phyloP scores from a whole-genome alignment of 2,888 invertebrate genomes.

The Exephanes ischioxanthus region DNA sequence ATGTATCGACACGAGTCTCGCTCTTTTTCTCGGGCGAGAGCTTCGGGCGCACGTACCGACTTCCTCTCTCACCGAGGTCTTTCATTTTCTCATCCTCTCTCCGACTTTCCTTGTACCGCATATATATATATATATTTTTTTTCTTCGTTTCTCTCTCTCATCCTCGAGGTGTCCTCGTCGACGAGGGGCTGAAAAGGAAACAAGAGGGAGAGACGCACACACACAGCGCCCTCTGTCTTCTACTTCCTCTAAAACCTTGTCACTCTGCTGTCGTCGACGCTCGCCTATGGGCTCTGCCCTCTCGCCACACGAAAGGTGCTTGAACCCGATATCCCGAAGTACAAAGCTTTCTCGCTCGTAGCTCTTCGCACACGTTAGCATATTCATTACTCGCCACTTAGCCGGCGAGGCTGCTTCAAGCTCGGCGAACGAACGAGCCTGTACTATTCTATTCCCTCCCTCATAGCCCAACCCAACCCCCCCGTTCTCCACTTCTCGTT shows the following conservation, averaged over 20 bases:
- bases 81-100: constrained; percentile 17
- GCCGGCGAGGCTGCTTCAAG: constrained; percentile 74
- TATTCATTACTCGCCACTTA: constrained; percentile 83
- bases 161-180: constrained; percentile 38
- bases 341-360: constrained; percentile 80
- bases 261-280: constrained; percentile 36
- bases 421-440: constrained; percentile 66
- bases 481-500: neutral
- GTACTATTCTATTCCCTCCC: constrained; percentile 39
- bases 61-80: constrained; percentile 26
- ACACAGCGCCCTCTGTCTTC: constrained; percentile 17
- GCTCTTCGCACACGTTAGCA: constrained; percentile 82
- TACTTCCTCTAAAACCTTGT: constrained; percentile 38
- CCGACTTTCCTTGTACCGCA: no score
- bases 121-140: neutral
- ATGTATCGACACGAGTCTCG: constrained; percentile 64
- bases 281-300: constrained; percentile 34
- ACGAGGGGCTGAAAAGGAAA: constrained; percentile 40
- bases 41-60: constrained; percentile 51
- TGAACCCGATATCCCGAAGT: constrained; percentile 78
- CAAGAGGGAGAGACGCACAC: constrained; percentile 24
- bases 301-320: constrained; percentile 72
- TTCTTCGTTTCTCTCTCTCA: constrained; percentile 12
- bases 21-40: neutral
- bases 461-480: neutral